A percentile compares a stretch with the other conserved stretches of the same genome.
Conservation (phyloP, 2,888 invertebrate species). For the Cremastinae sp. region DNA sequence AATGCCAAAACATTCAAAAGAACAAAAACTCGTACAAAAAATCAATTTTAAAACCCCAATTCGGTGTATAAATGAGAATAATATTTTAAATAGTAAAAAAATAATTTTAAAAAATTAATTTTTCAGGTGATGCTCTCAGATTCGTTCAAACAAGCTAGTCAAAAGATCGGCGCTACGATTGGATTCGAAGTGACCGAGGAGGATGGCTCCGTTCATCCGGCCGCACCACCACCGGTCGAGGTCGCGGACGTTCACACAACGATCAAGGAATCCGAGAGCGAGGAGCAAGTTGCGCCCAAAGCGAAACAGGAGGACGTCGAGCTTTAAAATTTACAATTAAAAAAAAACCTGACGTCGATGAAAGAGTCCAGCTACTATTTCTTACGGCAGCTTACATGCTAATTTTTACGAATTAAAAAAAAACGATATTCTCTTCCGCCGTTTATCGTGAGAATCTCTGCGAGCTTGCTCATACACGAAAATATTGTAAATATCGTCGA, state of each 20-base stretch:
- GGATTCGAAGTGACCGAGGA: slow-evolving; percentile 88
- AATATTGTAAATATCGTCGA: slow-evolving; percentile 55
- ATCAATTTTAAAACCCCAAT: too few species aligned
- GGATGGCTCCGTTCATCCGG: slow-evolving; percentile 81
- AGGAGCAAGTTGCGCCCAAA: slow-evolving; percentile 70
- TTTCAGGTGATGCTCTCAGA: slow-evolving; percentile 84
- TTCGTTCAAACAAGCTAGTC: slow-evolving; percentile 91
- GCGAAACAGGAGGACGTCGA: slow-evolving; percentile 74
- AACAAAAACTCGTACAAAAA: not conserved
- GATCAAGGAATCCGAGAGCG: slow-evolving; percentile 66
- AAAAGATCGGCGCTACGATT: slow-evolving; percentile 92
- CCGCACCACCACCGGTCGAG: slow-evolving; percentile 74
- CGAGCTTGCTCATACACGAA: slow-evolving; percentile 51
- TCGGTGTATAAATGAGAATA: too few species aligned
- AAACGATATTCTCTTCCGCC: slow-evolving; percentile 20
- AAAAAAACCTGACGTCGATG: slow-evolving; percentile 27
- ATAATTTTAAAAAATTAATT: not conserved
- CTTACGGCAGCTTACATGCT: slow-evolving; percentile 38
- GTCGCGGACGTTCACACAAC: slow-evolving; percentile 75
- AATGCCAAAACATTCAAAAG: not conserved
- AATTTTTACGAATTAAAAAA: not conserved
- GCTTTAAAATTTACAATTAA: slow-evolving; percentile 64
- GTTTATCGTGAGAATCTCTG: slow-evolving; percentile 37
- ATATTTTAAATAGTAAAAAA: slow-evolving; percentile 26
- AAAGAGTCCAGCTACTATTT: slow-evolving; percentile 29